These are phyloP conservation scores for Cephus runcator DNA, from an alignment of 2,888 invertebrate genomes.

Conservation along the genomic window DNA sequence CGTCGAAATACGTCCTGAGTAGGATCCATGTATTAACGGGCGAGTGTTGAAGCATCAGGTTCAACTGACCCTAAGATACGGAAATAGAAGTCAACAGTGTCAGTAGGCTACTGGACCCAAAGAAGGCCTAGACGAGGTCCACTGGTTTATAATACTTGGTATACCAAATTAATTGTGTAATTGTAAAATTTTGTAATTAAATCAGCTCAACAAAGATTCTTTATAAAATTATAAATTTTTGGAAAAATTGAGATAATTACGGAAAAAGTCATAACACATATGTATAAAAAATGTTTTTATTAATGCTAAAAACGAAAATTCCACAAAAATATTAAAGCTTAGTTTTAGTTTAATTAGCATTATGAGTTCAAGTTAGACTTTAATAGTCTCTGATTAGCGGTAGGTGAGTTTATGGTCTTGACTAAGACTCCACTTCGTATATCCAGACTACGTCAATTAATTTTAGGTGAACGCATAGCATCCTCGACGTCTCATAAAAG, in stretches of 20 bases:
- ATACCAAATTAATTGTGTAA: not conserved
- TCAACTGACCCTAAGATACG: not conserved
- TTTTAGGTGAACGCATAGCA: not conserved
- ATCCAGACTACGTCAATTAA: not conserved
- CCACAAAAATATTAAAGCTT: not conserved
- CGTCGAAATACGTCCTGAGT: not conserved
- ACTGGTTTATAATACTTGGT: not conserved
- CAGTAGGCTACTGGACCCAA: not conserved
- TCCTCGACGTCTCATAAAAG: slow-evolving; percentile 41
- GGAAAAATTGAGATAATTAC: not conserved
- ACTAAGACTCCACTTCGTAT: not conserved
- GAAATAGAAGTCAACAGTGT: not conserved
- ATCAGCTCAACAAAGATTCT: not conserved
- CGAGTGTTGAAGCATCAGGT: not conserved
- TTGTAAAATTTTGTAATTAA: not conserved
- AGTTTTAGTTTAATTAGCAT: not conserved
- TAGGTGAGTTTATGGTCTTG: not conserved
- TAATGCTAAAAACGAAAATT: not conserved
- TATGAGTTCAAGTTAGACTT: not conserved
- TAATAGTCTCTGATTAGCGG: not conserved
- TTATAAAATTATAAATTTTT: not conserved
- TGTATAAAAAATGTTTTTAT: too few relatives aligned
- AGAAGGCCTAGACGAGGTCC: not conserved
- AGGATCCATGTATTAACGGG: not conserved
- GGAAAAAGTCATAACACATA: not conserved